Percentiles rank a stretch among this genome's conserved stretches.
Conservation (phyloP, 2,888 invertebrate species). For the Dryomyza anilis region DNA sequence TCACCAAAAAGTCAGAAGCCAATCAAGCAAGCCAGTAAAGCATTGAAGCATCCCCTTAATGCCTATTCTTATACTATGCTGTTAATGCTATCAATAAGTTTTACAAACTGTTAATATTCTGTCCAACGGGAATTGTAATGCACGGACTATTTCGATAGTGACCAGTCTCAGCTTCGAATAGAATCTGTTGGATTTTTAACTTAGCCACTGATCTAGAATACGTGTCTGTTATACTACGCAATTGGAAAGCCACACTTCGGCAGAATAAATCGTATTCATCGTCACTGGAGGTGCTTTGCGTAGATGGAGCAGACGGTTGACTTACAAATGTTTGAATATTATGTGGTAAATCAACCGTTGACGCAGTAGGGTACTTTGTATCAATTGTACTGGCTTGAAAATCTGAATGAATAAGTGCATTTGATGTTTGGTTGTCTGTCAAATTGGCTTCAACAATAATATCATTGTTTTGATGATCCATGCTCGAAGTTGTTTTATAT, state of each 20-base stretch:
- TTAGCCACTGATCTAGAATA: slow-evolving; percentile 44
- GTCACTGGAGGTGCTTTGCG: not conserved
- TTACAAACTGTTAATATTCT: slow-evolving; percentile 15
- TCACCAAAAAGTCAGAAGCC: too few species aligned
- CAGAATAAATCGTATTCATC: slow-evolving; percentile 43
- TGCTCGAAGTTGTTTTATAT: slow-evolving; percentile 2
- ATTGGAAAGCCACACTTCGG: slow-evolving; percentile 41
- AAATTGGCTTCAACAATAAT: not conserved
- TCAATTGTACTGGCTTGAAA: not conserved
- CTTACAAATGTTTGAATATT: not conserved
- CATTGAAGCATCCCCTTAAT: too few species aligned
- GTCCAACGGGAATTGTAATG: slow-evolving; percentile 19
- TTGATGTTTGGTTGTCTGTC: not conserved
- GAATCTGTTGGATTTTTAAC: slow-evolving; percentile 45
- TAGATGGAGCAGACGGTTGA: not conserved
- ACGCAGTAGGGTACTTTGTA: slow-evolving; percentile 1
- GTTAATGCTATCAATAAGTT: too few species aligned
- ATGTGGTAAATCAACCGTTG: not conserved
- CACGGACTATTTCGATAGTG: slow-evolving; percentile 33
- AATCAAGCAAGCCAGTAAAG: too few species aligned
- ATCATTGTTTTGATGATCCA: not conserved
- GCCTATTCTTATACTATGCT: too few species aligned
- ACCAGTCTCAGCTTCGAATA: slow-evolving; percentile 46
- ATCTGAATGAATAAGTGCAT: not conserved
- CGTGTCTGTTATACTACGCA: slow-evolving; percentile 38